These are phyloP conservation scores for Entomobrya proxima DNA, from an alignment of 2,888 invertebrate species.

Conservation along the genomic window DNA sequence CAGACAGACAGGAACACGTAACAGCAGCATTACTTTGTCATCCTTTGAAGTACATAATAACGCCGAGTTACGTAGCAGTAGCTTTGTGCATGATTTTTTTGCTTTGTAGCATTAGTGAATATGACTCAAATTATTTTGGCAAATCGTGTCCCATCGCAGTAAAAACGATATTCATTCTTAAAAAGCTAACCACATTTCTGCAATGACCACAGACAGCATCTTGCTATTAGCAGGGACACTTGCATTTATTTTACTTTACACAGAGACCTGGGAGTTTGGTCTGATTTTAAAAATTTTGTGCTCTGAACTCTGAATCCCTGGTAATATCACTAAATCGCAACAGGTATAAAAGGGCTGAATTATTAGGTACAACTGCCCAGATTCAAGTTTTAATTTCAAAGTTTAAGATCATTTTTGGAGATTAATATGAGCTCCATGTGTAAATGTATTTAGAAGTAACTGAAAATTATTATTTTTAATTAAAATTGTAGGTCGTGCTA, in stretches of 20 bases:
- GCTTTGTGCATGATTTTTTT: conserved; percentile 3
- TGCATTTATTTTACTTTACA: conserved; percentile 11
- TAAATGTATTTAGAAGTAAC: neutral
- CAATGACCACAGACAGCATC: conserved; percentile 31
- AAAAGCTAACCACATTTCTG: conserved; percentile 39
- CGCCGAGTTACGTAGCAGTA: conserved; percentile 3
- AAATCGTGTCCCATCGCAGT: conserved; percentile 5
- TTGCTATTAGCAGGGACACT: conserved; percentile 35
- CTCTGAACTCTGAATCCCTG: conserved; percentile 57
- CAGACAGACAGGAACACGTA: conserved; percentile 16
- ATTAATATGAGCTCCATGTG: neutral
- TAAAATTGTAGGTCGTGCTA: too few relatives aligned
- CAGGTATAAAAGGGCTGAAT: conserved; percentile 41
- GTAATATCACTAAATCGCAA: neutral
- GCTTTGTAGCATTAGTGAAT: neutral
- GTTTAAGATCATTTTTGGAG: conserved; percentile 43
- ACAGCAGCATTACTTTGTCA: conserved; percentile 1
- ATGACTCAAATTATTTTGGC: conserved; percentile 46
- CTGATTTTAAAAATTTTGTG: conserved; percentile 31
- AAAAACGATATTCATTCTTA: conserved; percentile 45
- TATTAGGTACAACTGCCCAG: conserved; percentile 55
- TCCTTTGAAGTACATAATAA: conserved; percentile 16
- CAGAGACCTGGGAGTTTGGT: conserved; percentile 1
- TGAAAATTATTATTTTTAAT: neutral
- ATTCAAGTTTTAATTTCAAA: conserved; percentile 52